These are phyloP conservation scores for Caenorhabditis sp. DNA, from an alignment of 2,888 invertebrate genomes.

Conservation along the genomic window DNA sequence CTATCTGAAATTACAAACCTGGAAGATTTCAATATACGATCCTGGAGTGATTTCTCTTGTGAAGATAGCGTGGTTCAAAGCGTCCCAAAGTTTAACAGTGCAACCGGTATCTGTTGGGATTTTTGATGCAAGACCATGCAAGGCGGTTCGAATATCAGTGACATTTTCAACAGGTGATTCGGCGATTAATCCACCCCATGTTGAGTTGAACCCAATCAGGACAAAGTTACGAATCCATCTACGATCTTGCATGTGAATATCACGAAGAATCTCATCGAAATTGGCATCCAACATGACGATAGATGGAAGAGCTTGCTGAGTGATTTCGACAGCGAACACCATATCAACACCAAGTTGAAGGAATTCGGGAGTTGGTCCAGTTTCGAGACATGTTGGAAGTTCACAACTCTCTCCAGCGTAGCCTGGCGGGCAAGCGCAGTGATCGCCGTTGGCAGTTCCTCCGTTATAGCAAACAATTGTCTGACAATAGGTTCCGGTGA, in stretches of 20 bases:
- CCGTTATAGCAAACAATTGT: conserved; percentile 56
- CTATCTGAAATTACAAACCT: neutral
- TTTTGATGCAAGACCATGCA: conserved; percentile 19
- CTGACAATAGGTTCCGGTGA: conserved; percentile 54
- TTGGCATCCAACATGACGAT: conserved; percentile 30
- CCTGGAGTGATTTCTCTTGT: conserved; percentile 37
- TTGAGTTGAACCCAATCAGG: conserved; percentile 53
- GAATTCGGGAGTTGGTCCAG: conserved; percentile 43
- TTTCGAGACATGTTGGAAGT: conserved; percentile 45
- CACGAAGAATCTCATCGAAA: conserved; percentile 50
- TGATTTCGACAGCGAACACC: conserved; percentile 56
- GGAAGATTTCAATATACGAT: conserved; percentile 54
- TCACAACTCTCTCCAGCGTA: conserved; percentile 54
- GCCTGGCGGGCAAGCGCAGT: conserved; percentile 54
- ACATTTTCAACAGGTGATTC: conserved; percentile 28
- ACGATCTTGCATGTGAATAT: conserved; percentile 39
- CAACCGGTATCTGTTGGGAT: conserved; percentile 44
- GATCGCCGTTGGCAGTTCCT: conserved; percentile 45
- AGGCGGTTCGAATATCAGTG: conserved; percentile 24
- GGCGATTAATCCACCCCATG: conserved; percentile 52
- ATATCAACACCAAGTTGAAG: conserved; percentile 49
- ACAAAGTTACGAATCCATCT: conserved; percentile 54
- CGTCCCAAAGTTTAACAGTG: conserved; percentile 49
- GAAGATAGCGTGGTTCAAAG: conserved; percentile 40
- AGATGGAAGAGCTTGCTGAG: conserved; percentile 35